A percentile compares a stretch with the other conserved stretches of the same genome.
phyloP scores from a whole-genome alignment of 1,140 invertebrate species.

The Penaeus indicus region DNA sequence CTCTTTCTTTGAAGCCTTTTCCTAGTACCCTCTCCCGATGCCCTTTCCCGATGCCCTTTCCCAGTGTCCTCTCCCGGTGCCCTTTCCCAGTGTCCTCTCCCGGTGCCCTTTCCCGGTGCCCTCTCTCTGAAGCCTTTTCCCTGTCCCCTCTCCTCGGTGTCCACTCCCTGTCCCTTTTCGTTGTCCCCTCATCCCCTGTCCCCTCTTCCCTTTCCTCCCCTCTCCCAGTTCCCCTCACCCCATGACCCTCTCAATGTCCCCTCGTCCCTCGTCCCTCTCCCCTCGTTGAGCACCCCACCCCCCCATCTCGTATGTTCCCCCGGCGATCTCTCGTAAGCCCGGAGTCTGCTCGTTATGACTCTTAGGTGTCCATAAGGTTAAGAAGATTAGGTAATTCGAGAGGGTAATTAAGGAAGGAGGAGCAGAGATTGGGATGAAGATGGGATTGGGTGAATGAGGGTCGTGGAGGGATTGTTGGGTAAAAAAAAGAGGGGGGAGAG shows the following conservation, averaged over 20 bases:
- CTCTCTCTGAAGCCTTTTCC: neutral
- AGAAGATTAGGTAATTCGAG: too few species aligned
- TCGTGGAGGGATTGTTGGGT: too few species aligned
- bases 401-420: neutral
- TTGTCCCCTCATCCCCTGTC: neutral
- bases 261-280: neutral
- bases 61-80: neutral
- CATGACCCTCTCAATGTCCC: neutral
- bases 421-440: too few species aligned
- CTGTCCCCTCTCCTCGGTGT: too few species aligned
- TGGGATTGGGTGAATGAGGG: too few species aligned
- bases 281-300: neutral
- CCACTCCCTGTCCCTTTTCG: neutral
- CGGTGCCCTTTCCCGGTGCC: neutral
- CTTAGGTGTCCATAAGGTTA: too few species aligned
- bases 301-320: neutral
- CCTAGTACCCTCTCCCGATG: neutral
- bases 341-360: neutral
- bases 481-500: neutral
- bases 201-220: neutral
- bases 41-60: neutral
- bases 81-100: neutral
- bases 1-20: too few species aligned
- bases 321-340: slow-evolving; percentile 30
- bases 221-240: neutral